Evolutionary conservation across 2,797 vertebrate genomes (phyloP), one percentile per base, ranked within the genome.

Genomic region (Gambelia wislizenii): DNA sequence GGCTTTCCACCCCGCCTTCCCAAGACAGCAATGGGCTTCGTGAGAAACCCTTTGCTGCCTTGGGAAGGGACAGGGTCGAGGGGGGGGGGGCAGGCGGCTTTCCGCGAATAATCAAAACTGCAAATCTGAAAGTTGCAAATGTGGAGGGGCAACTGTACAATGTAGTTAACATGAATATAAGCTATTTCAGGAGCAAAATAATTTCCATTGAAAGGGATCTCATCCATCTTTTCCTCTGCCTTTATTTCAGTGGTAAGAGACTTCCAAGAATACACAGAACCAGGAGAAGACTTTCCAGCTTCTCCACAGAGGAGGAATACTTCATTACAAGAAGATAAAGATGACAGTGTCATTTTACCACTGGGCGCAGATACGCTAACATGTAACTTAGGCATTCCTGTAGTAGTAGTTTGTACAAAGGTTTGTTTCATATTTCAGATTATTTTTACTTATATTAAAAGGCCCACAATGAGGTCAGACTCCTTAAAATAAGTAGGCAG

Each of bases 361-460:
- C 97, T 99, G 94, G 98, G 99, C 92, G 98, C 99, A 81, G 98
- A 99, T 95, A 98, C 99, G 39, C 98, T 99, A 87, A 99, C 98
- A 84, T 98, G 98, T 96, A 99, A 99, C 96, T 97, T 99, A 96
- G 99, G 99, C 92, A 97, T 99, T 96, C 99, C 99, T 75, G 96
- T 99, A 94, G 97, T 99, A 92, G 98, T 99, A 90, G 98, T 99
- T 96, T 99, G 99, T 97, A 99, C 98, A 76, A 99, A 99, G 99
- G 99, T 99, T 92, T 95, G 97, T 97, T 92, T 94, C 79, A 64
- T 0, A 0, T 95, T 89, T 94, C 90, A 93, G 87, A 76, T 70
- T 88, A 87, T 87, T 87, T 87, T 67, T 87, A 52, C 33, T 0
- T 92, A 59, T 92, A 91, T 87, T 85, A 85, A 86, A 95, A 64